Evolutionary conservation across 2,113 vertebrate genomes (phyloP).

Genomic region (Tyrannus savana): DNA sequence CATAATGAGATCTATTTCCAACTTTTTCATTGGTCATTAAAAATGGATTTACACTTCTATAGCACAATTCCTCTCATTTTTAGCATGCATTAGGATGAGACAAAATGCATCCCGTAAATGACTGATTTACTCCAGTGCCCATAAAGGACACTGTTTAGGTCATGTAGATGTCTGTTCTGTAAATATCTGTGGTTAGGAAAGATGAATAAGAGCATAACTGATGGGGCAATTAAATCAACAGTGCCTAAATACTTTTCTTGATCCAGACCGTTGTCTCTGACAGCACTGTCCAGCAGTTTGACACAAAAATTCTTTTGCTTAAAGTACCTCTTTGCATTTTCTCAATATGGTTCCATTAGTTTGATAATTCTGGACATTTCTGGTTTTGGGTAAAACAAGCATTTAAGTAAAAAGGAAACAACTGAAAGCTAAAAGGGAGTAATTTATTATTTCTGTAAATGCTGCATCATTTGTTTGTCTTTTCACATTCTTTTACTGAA

Average conservation of each 20-base stretch:
- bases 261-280: neutral
- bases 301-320: neutral
- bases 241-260: neutral
- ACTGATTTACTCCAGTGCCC: neutral
- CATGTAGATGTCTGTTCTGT: neutral
- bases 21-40: neutral
- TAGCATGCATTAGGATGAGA: neutral
- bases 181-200: neutral
- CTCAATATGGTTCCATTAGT: neutral
- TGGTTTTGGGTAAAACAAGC: neutral
- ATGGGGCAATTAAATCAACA: neutral
- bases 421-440: neutral
- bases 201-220: neutral
- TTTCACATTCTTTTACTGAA: neutral
- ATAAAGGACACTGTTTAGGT: neutral
- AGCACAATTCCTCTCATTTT: neutral
- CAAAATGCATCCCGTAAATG: neutral
- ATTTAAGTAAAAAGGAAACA: neutral
- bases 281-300: neutral
- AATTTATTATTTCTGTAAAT: neutral
- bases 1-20: neutral
- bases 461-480: neutral
- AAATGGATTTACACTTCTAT: neutral
- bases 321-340: neutral
- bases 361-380: neutral